Conservation (phyloP, 2,888 invertebrate species). For the Lithodes maja region DNA sequence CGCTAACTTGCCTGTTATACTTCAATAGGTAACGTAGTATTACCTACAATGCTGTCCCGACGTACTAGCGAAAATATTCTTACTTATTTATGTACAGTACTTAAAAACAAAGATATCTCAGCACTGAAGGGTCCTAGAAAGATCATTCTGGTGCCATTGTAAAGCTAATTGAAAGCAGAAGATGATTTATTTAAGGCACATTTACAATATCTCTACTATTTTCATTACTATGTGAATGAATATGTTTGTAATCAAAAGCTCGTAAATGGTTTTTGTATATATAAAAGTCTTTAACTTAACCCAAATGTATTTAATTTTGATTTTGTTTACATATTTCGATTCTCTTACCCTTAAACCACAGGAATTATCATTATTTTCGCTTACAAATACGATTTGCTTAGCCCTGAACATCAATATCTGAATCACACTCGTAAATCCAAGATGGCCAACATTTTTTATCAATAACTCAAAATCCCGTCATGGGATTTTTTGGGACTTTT, state of each 20-base stretch:
- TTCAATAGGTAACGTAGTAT: too few species aligned
- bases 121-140: slow-evolving; percentile 8
- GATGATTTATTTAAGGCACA: too few species aligned
- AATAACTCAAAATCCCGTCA: slow-evolving; percentile 32
- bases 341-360: neutral
- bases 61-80: too few species aligned
- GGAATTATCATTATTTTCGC: neutral
- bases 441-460: slow-evolving; percentile 22
- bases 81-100: slow-evolving; percentile 11
- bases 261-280: too few species aligned
- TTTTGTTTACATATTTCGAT: neutral
- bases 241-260: too few species aligned
- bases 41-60: too few species aligned
- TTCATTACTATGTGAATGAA: too few species aligned
- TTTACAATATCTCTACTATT: too few species aligned
- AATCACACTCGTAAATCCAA: neutral
- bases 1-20: too few species aligned
- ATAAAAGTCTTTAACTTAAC: neutral
- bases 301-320: slow-evolving; percentile 4
- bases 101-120: slow-evolving; percentile 27
- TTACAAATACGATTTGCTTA: neutral
- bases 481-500: slow-evolving; percentile 3
- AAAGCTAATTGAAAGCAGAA: too few species aligned
- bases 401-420: neutral
- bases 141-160: neutral